These are phyloP conservation scores for Labeo rohita DNA, from an alignment of 2,113 vertebrate genomes.

Conservation along the genomic window DNA sequence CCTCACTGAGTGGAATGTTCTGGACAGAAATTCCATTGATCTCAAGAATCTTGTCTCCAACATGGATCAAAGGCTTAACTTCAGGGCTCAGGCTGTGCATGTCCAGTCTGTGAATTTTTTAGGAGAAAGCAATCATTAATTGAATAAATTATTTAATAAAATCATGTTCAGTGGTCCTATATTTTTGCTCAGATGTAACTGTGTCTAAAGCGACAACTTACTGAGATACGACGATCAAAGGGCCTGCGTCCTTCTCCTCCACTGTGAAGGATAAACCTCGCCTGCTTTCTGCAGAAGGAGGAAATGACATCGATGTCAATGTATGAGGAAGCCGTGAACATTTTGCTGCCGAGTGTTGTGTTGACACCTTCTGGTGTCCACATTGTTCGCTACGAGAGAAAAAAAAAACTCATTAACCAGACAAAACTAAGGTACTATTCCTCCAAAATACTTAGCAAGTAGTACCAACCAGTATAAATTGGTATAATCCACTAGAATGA, in stretches of 20 bases:
- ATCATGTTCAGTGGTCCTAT: neutral
- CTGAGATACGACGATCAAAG: conserved; percentile 86
- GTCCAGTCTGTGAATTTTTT: conserved; percentile 76
- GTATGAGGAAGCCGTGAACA: conserved; percentile 84
- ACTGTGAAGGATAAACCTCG: conserved; percentile 84
- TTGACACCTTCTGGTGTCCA: conserved; percentile 84
- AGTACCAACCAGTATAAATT: conserved; percentile 90
- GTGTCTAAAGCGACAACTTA: conserved; percentile 69
- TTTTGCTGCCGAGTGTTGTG: conserved; percentile 70
- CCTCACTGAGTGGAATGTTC: conserved; percentile 88
- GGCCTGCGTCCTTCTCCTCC: conserved; percentile 76
- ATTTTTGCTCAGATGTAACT: neutral
- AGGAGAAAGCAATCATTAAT: neutral
- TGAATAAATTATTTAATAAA: neutral
- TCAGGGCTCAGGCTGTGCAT: conserved; percentile 82
- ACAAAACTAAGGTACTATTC: neutral
- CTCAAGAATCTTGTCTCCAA: conserved; percentile 90
- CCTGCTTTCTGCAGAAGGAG: conserved; percentile 79
- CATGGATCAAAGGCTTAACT: conserved; percentile 87
- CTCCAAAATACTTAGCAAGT: neutral
- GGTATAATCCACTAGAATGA: conserved; percentile 88
- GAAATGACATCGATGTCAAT: conserved; percentile 91
- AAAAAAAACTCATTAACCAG: conserved; percentile 2
- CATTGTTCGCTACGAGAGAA: conserved; percentile 82
- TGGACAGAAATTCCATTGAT: conserved; percentile 89